Percentiles rank a stretch among this genome's conserved stretches.
Conservation (phyloP, 2,113 vertebrate genomes). For the Aldabrachelys gigantea region DNA sequence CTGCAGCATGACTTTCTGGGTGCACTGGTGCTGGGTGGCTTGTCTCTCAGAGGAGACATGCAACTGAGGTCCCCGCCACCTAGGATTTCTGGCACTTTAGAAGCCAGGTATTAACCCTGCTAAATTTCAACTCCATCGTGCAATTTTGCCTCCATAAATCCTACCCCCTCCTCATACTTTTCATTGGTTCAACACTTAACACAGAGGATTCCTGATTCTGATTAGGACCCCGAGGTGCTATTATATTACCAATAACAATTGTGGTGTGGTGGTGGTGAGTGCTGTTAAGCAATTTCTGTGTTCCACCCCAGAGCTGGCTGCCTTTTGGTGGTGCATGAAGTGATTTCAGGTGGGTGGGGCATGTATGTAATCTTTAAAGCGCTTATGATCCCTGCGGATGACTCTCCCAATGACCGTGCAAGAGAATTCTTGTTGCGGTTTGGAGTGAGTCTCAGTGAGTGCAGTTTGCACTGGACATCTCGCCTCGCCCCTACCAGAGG, state of each 20-base stretch:
- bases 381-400: not conserved
- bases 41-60: not conserved
- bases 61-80: not conserved
- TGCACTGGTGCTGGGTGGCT: not conserved
- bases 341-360: not conserved
- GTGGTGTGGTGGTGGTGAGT: accelerated
- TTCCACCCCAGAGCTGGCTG: not conserved
- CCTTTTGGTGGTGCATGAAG: not conserved
- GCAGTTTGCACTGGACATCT: not conserved
- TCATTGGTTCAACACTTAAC: not conserved
- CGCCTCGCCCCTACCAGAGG: not conserved
- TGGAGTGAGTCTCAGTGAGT: too few species aligned
- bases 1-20: not conserved
- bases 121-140: not conserved
- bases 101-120: not conserved
- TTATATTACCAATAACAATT: not conserved
- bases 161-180: not conserved
- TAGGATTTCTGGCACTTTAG: not conserved
- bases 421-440: not conserved
- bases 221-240: not conserved
- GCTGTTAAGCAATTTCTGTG: not conserved
- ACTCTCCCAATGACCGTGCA: not conserved
- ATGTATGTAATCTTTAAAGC: not conserved
- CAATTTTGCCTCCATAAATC: not conserved
- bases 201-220: not conserved